Evolutionary conservation across 2,888 invertebrate genomes (phyloP).

Genomic region (Drosophila sordidapex): DNA sequence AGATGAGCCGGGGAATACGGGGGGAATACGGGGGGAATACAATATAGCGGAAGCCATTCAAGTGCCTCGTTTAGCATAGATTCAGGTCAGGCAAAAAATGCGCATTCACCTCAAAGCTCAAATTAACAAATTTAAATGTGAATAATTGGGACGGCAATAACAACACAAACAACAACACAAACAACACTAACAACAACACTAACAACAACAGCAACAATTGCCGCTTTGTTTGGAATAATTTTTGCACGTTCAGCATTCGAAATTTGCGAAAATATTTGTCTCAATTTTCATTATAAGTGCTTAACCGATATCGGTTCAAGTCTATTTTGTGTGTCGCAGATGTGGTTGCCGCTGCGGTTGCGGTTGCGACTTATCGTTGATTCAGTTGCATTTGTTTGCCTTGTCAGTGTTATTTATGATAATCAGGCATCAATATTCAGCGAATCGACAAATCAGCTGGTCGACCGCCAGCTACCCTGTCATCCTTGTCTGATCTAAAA

Average conservation of each 20-base stretch:
- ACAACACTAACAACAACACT: not conserved
- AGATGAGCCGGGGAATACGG: not conserved
- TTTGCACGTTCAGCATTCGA: not conserved
- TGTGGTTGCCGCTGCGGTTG: slow-evolving; percentile 28
- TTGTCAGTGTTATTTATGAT: slow-evolving; percentile 21
- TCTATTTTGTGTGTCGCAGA: slow-evolving; percentile 26
- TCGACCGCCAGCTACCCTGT: slow-evolving; percentile 9
- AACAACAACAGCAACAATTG: slow-evolving; percentile 30
- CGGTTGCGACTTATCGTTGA: slow-evolving; percentile 39
- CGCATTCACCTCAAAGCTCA: slow-evolving; percentile 32
- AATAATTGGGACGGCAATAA: slow-evolving; percentile 37
- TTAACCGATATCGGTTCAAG: slow-evolving; percentile 15
- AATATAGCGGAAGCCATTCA: slow-evolving; percentile 21
- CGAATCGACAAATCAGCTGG: not conserved
- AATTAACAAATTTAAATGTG: slow-evolving; percentile 45
- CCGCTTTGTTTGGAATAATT: slow-evolving; percentile 34
- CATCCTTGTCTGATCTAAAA: not conserved
- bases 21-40: not conserved
- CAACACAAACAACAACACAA: slow-evolving; percentile 10
- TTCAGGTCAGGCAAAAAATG: slow-evolving; percentile 27
- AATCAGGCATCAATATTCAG: slow-evolving; percentile 25
- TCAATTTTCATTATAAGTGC: slow-evolving; percentile 18
- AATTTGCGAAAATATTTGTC: slow-evolving; percentile 10
- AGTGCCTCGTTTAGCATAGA: slow-evolving; percentile 47
- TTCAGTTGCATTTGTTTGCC: slow-evolving; percentile 29